phyloP scores from a whole-genome alignment of 2,113 vertebrate species.

The Collichthys lucidus region DNA sequence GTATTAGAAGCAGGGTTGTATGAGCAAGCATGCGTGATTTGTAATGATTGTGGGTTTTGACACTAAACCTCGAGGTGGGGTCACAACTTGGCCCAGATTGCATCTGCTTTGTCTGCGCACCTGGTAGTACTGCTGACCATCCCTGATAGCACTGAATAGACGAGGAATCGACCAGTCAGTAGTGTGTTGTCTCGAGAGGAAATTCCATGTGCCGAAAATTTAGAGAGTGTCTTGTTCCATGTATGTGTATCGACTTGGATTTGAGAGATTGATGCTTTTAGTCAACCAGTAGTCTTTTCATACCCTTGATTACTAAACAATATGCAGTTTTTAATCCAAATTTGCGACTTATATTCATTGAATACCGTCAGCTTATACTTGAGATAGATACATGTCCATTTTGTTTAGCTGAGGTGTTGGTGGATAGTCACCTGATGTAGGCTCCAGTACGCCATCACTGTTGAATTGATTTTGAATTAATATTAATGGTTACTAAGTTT shows the following conservation, averaged over 20 bases:
- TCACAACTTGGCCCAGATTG: background rate
- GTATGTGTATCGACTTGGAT: slow-evolving; percentile 21
- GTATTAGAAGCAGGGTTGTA: background rate
- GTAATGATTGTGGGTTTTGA: slow-evolving; percentile 29
- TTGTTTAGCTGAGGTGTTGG: slow-evolving; percentile 13
- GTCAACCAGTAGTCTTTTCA: slow-evolving; percentile 16
- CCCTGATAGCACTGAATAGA: slow-evolving; percentile 6
- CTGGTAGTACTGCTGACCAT: slow-evolving; percentile 5
- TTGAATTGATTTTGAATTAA: slow-evolving; percentile 19
- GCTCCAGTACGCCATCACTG: background rate
- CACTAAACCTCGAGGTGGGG: slow-evolving; percentile 17
- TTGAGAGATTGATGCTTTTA: slow-evolving; percentile 59
- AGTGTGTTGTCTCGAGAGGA: slow-evolving; percentile 7
- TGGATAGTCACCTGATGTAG: slow-evolving; percentile 5
- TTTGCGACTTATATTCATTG: slow-evolving; percentile 15
- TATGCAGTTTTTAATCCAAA: slow-evolving; percentile 59
- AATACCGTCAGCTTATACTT: slow-evolving; percentile 7
- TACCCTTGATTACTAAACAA: slow-evolving; percentile 11
- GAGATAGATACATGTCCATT: slow-evolving; percentile 5
- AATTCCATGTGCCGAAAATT: background rate
- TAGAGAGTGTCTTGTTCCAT: slow-evolving; percentile 14
- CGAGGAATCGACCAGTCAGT: background rate
- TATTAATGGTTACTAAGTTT: slow-evolving; percentile 19
- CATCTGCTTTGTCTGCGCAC: background rate
- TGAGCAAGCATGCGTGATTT: slow-evolving; percentile 11